Percentiles rank a stretch among this genome's conserved stretches.
Evolutionary conservation across 1,140 invertebrate genomes (phyloP).

Genomic region (Lepidurus apus): DNA sequence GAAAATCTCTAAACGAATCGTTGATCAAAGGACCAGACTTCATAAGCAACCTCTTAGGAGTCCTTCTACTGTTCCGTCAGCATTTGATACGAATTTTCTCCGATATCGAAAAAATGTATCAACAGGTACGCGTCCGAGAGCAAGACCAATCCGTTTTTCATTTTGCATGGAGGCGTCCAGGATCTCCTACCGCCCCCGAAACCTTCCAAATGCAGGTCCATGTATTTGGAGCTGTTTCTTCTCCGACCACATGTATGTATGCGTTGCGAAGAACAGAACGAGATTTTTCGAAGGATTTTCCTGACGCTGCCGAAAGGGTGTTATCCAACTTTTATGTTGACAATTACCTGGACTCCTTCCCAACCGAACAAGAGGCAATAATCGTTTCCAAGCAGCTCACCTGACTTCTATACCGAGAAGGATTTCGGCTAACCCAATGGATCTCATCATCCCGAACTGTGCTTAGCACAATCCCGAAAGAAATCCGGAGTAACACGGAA

Average conservation of each 20-base stretch:
- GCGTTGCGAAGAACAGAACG: neutral
- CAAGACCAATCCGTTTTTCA: conserved; percentile 27
- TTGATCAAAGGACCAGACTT: conserved; percentile 40
- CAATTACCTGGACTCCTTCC: too few species aligned
- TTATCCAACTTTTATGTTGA: too few species aligned
- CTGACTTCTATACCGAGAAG: too few species aligned
- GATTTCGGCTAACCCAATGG: too few species aligned
- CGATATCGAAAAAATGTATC: conserved; percentile 38
- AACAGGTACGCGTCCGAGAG: conserved; percentile 31
- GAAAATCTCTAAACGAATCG: conserved; percentile 38
- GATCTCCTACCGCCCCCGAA: neutral
- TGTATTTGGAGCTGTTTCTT: conserved; percentile 33
- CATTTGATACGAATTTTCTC: conserved; percentile 37
- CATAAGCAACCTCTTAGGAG: conserved; percentile 37
- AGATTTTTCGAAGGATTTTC: too few species aligned
- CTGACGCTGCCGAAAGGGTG: too few species aligned
- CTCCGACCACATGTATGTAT: conserved; percentile 22
- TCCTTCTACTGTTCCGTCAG: conserved; percentile 40
- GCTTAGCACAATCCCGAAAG: too few species aligned
- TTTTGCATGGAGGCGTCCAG: conserved; percentile 28
- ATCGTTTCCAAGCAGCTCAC: too few species aligned
- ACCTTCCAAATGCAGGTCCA: conserved; percentile 33
- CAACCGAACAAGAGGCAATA: too few species aligned
- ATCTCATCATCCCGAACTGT: too few species aligned
- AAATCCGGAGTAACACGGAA: too few species aligned